Conservation (phyloP, 2,888 invertebrate species). For the Drosophila histrio region DNA sequence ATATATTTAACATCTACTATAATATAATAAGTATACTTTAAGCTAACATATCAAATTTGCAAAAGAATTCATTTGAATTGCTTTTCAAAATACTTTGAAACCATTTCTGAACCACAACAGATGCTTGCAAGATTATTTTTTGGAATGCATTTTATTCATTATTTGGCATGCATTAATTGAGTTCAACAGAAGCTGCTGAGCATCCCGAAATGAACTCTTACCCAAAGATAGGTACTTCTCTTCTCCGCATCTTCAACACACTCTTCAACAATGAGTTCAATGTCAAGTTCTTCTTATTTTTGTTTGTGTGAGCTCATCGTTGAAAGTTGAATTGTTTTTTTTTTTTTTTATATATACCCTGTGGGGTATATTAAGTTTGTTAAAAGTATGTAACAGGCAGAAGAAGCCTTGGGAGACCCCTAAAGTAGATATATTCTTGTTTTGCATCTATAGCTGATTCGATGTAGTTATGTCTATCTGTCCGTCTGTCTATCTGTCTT, state of each 20-base stretch:
- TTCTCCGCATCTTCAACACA: neutral
- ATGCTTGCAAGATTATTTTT: neutral
- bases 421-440: no score
- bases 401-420: no score
- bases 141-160: neutral
- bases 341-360: neutral
- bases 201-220: neutral
- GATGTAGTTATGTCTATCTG: no score
- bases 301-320: conserved; percentile 30
- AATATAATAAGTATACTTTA: no score
- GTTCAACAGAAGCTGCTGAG: neutral
- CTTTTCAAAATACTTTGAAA: neutral
- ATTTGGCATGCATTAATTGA: conserved; percentile 7
- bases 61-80: neutral
- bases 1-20: no score
- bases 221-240: neutral
- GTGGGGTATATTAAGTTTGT: neutral
- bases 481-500: no score
- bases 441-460: no score
- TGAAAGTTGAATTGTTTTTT: neutral
- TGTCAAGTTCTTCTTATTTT: conserved; percentile 64
- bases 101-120: neutral
- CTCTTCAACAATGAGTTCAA: conserved; percentile 39
- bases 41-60: neutral
- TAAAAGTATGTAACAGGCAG: no score